Conservation (phyloP, 2,888 invertebrate species). For the Elegia similella region DNA sequence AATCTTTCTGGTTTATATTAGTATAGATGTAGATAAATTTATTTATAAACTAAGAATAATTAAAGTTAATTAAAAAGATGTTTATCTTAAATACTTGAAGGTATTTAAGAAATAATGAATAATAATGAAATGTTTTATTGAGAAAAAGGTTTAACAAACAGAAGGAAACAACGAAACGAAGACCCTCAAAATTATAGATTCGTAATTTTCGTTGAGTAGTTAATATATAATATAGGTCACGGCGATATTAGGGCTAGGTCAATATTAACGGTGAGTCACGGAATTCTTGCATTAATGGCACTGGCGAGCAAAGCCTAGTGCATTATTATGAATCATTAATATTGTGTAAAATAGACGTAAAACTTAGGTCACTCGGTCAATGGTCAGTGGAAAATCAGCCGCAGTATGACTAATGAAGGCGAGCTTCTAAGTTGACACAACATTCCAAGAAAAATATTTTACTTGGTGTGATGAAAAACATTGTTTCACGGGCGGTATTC, state of each 20-base stretch:
- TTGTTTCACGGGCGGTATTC: no score
- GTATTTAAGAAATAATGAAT: no score
- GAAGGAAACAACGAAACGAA: no score
- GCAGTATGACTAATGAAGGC: conserved; percentile 3
- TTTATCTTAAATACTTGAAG: no score
- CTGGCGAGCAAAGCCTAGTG: conserved; percentile 23
- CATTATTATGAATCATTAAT: conserved; percentile 26
- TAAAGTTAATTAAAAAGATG: no score
- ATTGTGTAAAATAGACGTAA: background rate
- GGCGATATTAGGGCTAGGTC: conserved; percentile 15
- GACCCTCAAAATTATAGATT: background rate
- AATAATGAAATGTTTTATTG: no score
- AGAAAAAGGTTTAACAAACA: no score
- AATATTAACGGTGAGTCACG: conserved; percentile 48
- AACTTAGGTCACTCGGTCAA: conserved; percentile 12
- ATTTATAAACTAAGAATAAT: no score
- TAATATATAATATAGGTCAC: conserved; percentile 11
- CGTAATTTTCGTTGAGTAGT: background rate
- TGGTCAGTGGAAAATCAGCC: background rate
- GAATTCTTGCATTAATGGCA: conserved; percentile 70
- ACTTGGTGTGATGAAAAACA: no score
- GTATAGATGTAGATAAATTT: no score
- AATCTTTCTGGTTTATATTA: no score
- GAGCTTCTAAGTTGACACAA: background rate
- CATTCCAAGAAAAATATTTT: no score